These are phyloP conservation scores for Diarsia mendica DNA, from an alignment of 2,888 invertebrate species.

Conservation along the genomic window DNA sequence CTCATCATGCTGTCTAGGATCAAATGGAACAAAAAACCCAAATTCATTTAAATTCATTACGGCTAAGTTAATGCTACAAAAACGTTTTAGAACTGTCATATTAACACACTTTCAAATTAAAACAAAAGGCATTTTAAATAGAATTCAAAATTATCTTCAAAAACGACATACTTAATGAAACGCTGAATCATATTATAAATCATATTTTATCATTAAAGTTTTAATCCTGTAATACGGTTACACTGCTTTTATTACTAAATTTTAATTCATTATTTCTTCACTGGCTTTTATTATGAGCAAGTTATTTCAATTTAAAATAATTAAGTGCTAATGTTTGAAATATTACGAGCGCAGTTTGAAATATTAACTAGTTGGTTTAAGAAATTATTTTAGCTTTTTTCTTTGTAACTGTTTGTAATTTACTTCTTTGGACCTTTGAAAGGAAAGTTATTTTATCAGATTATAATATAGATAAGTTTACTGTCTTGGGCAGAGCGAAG, in stretches of 20 bases:
- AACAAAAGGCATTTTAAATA: conserved; percentile 32
- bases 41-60: background rate
- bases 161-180: conserved; percentile 40
- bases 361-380: conserved; percentile 27
- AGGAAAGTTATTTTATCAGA: background rate
- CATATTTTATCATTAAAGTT: conserved; percentile 46
- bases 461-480: background rate
- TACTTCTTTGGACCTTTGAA: conserved; percentile 2
- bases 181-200: conserved; percentile 25
- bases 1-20: background rate
- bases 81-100: background rate
- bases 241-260: conserved; percentile 45
- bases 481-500: too few relatives aligned
- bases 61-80: background rate
- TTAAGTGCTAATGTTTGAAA: conserved; percentile 51
- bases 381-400: conserved; percentile 11
- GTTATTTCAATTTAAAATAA: conserved; percentile 56
- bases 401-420: background rate
- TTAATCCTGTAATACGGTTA: conserved; percentile 46
- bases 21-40: background rate
- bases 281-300: conserved; percentile 43
- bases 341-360: conserved; percentile 24
- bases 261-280: conserved; percentile 52
- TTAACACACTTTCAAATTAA: conserved; percentile 19
- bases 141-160: conserved; percentile 32